A percentile compares a stretch with the other conserved stretches of the same genome.
Evolutionary conservation across 2,797 vertebrate genomes (phyloP).

Genomic region (Nannoperca australis): DNA sequence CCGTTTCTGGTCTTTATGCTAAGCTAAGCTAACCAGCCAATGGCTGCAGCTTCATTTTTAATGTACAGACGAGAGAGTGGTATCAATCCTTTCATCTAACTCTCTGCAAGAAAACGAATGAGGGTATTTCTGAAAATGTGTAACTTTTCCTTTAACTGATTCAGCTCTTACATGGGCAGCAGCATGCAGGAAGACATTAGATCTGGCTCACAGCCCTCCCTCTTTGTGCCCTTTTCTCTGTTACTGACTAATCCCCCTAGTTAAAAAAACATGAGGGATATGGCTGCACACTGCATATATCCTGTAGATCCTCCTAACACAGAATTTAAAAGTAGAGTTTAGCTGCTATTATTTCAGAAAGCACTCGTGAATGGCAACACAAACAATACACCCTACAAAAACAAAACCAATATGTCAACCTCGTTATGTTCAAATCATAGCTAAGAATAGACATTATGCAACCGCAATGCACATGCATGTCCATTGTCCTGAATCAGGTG

Average conservation of each 20-base stretch:
- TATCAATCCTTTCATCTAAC: not conserved
- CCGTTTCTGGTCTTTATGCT: not conserved
- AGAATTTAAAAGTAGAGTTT: constrained; percentile 1
- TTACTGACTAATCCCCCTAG: constrained; percentile 24
- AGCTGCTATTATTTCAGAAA: constrained; percentile 13
- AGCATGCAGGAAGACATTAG: constrained; percentile 24
- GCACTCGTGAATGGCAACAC: constrained; percentile 13
- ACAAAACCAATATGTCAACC: constrained; percentile 18
- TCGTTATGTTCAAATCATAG: constrained; percentile 8
- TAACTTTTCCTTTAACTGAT: not conserved
- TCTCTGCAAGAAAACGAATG: not conserved
- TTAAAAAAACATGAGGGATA: constrained; percentile 45
- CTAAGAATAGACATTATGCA: constrained; percentile 31
- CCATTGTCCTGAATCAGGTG: constrained; percentile 65
- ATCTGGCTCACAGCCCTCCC: not conserved
- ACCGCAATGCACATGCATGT: constrained; percentile 18
- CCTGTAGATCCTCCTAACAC: not conserved
- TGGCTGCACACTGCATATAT: not conserved
- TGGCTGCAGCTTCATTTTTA: not conserved
- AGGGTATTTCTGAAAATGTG: not conserved
- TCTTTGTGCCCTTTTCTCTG: constrained; percentile 28
- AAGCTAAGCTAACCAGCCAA: not conserved
- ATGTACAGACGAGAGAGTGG: not conserved
- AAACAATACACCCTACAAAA: constrained; percentile 41
- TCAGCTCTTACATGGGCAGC: not conserved